phyloP scores from a whole-genome alignment of 2,797 vertebrate species.

The Ctenochaetus hawaiiensis region DNA sequence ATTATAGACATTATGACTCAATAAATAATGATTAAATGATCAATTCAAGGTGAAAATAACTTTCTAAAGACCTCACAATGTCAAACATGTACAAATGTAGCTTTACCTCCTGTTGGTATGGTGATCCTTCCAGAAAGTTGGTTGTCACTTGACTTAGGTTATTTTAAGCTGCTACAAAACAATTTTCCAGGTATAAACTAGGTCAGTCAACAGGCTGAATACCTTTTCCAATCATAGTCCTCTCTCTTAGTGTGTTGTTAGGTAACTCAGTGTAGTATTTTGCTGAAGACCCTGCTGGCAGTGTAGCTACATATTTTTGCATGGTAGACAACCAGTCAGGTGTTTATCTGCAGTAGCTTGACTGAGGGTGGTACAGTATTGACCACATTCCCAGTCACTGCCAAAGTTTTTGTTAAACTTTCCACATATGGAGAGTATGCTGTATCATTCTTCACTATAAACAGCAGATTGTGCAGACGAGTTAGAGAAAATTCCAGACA shows the following conservation, averaged over 20 bases:
- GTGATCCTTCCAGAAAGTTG: slow-evolving; percentile 20
- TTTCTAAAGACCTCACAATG: slow-evolving; percentile 3
- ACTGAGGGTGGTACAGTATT: slow-evolving; percentile 23
- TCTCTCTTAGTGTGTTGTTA: slow-evolving; percentile 20
- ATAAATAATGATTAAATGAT: slow-evolving; percentile 1
- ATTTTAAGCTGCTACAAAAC: slow-evolving; percentile 27
- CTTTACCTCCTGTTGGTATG: not conserved
- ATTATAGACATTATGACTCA: slow-evolving; percentile 14
- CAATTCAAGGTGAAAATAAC: not conserved
- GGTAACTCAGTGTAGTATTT: slow-evolving; percentile 16
- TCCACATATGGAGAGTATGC: not conserved
- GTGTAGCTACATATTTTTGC: slow-evolving; percentile 42
- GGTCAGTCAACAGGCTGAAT: slow-evolving; percentile 27
- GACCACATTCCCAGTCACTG: slow-evolving; percentile 5
- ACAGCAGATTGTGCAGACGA: slow-evolving; percentile 6
- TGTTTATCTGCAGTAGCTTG: slow-evolving; percentile 34
- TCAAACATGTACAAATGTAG: not conserved
- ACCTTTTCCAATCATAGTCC: slow-evolving; percentile 13
- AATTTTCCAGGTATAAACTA: slow-evolving; percentile 22
- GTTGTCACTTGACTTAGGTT: slow-evolving; percentile 1
- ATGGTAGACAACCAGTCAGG: not conserved
- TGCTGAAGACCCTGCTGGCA: slow-evolving; percentile 15
- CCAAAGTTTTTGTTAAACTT: not conserved
- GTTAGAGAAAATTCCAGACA: slow-evolving; percentile 14
- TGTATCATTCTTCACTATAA: slow-evolving; percentile 4